Conservation (phyloP, 2,113 vertebrate species). For the Aptenodytes forsteri region DNA sequence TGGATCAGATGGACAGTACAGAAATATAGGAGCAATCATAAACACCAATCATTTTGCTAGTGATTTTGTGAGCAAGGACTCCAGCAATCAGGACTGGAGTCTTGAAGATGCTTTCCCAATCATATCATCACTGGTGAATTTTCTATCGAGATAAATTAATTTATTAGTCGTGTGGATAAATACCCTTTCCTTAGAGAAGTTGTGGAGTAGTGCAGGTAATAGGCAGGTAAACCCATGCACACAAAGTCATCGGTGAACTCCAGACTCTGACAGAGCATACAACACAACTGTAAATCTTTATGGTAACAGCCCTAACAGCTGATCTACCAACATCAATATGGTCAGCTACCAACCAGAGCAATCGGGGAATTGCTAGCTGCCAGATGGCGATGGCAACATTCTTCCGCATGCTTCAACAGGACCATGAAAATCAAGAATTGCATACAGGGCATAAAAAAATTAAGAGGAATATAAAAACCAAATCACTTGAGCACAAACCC, state of each 20-base stretch:
- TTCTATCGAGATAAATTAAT: background rate
- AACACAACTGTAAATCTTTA: constrained; percentile 5
- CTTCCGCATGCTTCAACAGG: background rate
- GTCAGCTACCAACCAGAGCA: constrained; percentile 23
- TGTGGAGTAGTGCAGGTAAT: background rate
- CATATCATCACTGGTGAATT: background rate
- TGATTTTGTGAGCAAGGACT: background rate
- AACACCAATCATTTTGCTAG: background rate
- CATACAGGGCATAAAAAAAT: constrained; percentile 15
- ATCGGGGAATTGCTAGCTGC: constrained; percentile 22
- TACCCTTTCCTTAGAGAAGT: background rate
- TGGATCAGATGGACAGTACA: background rate
- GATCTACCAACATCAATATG: constrained; percentile 37
- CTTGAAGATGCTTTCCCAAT: background rate
- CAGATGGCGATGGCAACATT: constrained; percentile 24
- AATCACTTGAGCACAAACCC: constrained; percentile 12
- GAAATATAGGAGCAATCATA: background rate
- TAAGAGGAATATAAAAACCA: constrained; percentile 35
- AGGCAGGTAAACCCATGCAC: background rate
- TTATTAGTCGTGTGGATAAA: background rate
- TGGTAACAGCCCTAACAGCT: constrained; percentile 36
- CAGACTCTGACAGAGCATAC: background rate
- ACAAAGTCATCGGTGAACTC: background rate
- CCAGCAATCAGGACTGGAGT: background rate
- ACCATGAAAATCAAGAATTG: constrained; percentile 39